Evolutionary conservation across 2,797 vertebrate species (phyloP).

Genomic region (Amblyraja radiata): DNA sequence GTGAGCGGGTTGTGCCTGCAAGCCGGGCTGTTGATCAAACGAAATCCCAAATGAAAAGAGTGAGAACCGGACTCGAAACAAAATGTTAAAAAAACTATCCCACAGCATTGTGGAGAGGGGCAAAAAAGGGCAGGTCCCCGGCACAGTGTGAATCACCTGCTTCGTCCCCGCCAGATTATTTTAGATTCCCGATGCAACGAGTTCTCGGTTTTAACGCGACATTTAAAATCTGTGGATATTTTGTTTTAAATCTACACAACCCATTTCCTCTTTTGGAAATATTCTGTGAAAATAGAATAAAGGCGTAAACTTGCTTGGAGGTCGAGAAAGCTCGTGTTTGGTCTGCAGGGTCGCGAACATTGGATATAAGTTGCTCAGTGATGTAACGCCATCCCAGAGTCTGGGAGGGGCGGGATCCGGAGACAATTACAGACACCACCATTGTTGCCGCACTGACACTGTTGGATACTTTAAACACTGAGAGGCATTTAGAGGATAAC

Average conservation of each 20-base stretch:
- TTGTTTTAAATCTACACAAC: too few species aligned
- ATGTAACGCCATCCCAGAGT: background rate
- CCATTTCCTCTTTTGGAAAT: background rate
- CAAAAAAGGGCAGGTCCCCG: background rate
- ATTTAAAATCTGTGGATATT: too few species aligned
- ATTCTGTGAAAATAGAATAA: background rate
- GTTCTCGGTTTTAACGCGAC: too few species aligned
- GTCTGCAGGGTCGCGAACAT: background rate
- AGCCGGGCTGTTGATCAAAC: background rate
- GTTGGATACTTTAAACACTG: background rate
- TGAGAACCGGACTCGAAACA: background rate
- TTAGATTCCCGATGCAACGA: too few species aligned
- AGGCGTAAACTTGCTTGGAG: background rate
- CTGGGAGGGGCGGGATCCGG: background rate
- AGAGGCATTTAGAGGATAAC: background rate
- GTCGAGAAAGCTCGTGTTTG: background rate
- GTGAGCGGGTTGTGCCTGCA: background rate
- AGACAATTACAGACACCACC: background rate
- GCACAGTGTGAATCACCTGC: background rate
- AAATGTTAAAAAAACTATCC: background rate
- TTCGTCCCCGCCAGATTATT: too few species aligned
- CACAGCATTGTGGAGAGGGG: background rate
- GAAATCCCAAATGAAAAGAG: background rate
- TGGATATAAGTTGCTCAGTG: background rate
- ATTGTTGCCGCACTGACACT: background rate